Evolutionary conservation across 1,140 invertebrate species (phyloP).

Genomic region (Frieseomelitta varia): DNA sequence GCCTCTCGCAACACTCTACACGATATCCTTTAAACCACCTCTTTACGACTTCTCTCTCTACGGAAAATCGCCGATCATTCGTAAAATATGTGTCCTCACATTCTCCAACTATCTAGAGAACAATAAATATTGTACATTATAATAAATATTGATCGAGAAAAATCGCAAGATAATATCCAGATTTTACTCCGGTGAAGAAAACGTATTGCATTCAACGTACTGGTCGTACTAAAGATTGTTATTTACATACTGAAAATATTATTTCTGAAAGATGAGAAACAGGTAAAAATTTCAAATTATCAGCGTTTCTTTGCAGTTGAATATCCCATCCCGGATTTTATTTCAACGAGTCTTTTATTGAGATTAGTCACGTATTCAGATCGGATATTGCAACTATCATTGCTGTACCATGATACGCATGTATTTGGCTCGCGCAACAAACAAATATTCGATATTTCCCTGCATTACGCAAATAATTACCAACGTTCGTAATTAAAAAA

Average conservation of each 20-base stretch:
- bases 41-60: background rate
- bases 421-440: no score
- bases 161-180: no score
- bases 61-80: background rate
- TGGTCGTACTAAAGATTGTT: background rate
- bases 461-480: no score
- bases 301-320: background rate
- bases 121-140: background rate
- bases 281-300: no score
- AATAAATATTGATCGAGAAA: background rate
- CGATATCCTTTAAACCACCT: constrained; percentile 40
- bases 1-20: constrained; percentile 7
- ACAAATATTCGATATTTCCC: no score
- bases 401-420: no score
- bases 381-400: no score
- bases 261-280: background rate
- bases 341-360: background rate
- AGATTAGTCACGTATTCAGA: no score
- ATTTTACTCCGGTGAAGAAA: no score
- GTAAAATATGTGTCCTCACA: background rate
- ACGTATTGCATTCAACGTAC: background rate
- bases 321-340: background rate
- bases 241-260: background rate
- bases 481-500: no score
- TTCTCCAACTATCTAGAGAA: background rate